Percentiles rank a stretch among this genome's conserved stretches.
Conservation (phyloP, 2,888 invertebrate genomes). For the Papilio elwesi region DNA sequence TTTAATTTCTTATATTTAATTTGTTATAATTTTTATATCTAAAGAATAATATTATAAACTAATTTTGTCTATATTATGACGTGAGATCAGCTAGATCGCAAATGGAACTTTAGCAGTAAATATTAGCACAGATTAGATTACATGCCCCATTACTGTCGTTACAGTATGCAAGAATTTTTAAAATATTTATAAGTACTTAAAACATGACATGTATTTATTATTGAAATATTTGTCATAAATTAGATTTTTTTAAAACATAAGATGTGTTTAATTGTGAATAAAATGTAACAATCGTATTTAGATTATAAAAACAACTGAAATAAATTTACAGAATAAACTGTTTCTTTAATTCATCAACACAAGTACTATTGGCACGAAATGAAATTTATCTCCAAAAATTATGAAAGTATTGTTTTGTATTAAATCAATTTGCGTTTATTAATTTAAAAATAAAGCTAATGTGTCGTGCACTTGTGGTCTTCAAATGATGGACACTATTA, state of each 20-base stretch:
- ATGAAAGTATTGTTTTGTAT: no score
- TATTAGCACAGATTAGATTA: not conserved
- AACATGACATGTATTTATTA: not conserved
- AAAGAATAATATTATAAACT: slow-evolving; percentile 30
- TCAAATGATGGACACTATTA: slow-evolving; percentile 9
- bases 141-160: not conserved
- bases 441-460: not conserved
- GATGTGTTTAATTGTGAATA: not conserved
- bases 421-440: no score
- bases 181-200: not conserved
- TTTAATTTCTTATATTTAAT: slow-evolving; percentile 16
- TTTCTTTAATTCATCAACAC: no score
- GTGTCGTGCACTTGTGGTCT: no score
- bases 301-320: not conserved
- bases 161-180: not conserved
- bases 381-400: no score
- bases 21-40: slow-evolving; percentile 34
- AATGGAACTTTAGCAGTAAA: slow-evolving; percentile 3
- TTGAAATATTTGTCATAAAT: not conserved
- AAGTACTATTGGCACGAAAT: no score
- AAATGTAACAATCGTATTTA: not conserved
- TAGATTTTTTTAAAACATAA: not conserved
- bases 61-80: slow-evolving; percentile 34
- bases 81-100: slow-evolving; percentile 38
- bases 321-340: no score